Evolutionary conservation across 2,113 vertebrate species (phyloP).

Genomic region (Ophthalmolycus amberensis): DNA sequence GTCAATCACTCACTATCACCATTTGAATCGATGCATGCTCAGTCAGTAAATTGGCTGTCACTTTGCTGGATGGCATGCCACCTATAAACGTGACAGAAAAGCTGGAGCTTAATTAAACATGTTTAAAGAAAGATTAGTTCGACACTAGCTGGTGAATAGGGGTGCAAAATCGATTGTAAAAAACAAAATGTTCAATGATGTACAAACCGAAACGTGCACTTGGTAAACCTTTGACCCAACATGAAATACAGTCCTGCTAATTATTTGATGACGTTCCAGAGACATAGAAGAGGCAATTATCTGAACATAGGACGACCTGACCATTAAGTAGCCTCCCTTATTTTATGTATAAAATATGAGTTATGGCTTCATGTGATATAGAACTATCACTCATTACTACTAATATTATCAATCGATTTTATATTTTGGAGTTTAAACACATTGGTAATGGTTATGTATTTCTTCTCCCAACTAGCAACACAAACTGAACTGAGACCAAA

Average conservation of each 20-base stretch:
- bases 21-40: background rate
- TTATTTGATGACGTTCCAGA: background rate
- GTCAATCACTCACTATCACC: slow-evolving; percentile 4
- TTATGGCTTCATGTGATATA: background rate
- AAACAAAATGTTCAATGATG: background rate
- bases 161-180: background rate
- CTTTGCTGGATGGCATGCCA: background rate
- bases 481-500: background rate
- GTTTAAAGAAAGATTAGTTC: background rate
- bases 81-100: background rate
- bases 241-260: background rate
- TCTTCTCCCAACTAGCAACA: background rate
- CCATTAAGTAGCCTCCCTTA: background rate
- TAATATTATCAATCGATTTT: background rate
- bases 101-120: background rate
- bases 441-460: too few species aligned
- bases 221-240: background rate
- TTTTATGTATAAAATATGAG: background rate
- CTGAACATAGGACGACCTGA: background rate
- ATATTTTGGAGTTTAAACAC: background rate
- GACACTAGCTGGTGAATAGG: background rate
- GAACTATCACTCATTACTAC: background rate
- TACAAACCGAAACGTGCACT: background rate
- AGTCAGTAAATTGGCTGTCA: background rate
- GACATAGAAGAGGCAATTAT: background rate